Evolutionary conservation across 2,797 vertebrate species (phyloP).

Genomic region (Passerculus sandwichensis): DNA sequence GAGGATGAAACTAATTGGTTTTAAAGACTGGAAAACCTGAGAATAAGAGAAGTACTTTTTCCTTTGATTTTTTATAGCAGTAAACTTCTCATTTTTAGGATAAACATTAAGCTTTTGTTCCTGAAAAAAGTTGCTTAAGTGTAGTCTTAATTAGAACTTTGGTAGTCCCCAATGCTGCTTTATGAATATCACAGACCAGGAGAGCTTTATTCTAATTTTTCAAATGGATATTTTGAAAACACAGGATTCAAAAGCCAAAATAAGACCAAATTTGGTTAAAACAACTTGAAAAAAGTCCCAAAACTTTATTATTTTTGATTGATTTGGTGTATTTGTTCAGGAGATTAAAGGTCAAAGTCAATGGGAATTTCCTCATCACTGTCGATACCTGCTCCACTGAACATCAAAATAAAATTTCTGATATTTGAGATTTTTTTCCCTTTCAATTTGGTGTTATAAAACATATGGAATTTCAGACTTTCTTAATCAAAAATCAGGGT

Average conservation of each 20-base stretch:
- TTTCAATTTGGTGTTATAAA: not conserved
- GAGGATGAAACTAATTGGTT: not conserved
- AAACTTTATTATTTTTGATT: not conserved
- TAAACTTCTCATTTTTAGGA: not conserved
- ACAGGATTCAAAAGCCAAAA: not conserved
- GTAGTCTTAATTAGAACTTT: not conserved
- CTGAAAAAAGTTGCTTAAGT: not conserved
- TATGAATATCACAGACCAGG: not conserved
- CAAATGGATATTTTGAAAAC: not conserved
- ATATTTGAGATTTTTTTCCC: not conserved
- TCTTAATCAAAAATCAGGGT: not conserved
- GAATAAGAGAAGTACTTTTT: not conserved
- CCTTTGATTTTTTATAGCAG: not conserved
- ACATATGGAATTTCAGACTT: not conserved
- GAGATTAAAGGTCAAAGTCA: not conserved
- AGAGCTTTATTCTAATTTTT: not conserved
- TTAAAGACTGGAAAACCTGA: rapidly evolving
- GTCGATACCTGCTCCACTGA: not conserved
- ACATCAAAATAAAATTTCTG: not conserved
- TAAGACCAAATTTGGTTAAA: rapidly evolving
- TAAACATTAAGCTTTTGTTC: rapidly evolving
- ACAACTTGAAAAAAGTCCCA: not conserved
- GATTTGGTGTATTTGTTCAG: not conserved
- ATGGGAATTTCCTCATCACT: not conserved
- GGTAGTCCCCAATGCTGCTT: not conserved